A percentile compares a stretch with the other conserved stretches of the same genome.
Conservation (phyloP, 2,113 vertebrate genomes). For the Periophthalmus modestus region DNA sequence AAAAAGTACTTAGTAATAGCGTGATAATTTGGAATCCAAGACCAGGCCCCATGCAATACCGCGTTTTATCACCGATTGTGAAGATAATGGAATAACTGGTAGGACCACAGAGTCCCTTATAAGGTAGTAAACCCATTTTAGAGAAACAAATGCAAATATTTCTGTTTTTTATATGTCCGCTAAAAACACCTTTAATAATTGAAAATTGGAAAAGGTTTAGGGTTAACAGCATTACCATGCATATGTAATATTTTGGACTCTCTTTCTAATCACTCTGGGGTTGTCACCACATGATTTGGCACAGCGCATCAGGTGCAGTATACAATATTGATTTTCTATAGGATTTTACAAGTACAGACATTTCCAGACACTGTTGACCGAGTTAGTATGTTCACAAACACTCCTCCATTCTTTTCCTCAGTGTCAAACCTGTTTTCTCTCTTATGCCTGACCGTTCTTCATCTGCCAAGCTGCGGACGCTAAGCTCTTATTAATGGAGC, state of each 20-base stretch:
- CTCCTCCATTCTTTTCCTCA: constrained; percentile 35
- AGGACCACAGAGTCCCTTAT: too few relatives aligned
- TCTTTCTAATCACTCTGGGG: background rate
- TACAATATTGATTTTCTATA: background rate
- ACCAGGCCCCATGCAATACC: too few relatives aligned
- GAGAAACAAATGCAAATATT: too few relatives aligned
- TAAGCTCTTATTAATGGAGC: constrained; percentile 68
- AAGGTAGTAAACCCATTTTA: too few relatives aligned
- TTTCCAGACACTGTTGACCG: constrained; percentile 17
- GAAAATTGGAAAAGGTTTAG: background rate
- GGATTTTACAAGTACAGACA: background rate
- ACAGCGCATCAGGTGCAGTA: too few relatives aligned
- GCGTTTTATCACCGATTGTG: too few relatives aligned
- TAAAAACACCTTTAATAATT: too few relatives aligned
- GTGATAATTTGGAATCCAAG: too few relatives aligned
- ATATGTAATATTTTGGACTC: background rate
- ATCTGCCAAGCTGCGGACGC: constrained; percentile 29
- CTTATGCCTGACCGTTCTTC: constrained; percentile 43
- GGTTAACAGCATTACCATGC: background rate
- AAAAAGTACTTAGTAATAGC: too few relatives aligned
- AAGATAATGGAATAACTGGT: too few relatives aligned
- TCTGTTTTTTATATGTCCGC: too few relatives aligned
- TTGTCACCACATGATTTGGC: background rate
- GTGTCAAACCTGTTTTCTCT: constrained; percentile 30
- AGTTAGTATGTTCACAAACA: constrained; percentile 21